Percentiles rank a stretch among this genome's conserved stretches.
Conservation (phyloP, 2,797 vertebrate species). For the Sphaeramia orbicularis region DNA sequence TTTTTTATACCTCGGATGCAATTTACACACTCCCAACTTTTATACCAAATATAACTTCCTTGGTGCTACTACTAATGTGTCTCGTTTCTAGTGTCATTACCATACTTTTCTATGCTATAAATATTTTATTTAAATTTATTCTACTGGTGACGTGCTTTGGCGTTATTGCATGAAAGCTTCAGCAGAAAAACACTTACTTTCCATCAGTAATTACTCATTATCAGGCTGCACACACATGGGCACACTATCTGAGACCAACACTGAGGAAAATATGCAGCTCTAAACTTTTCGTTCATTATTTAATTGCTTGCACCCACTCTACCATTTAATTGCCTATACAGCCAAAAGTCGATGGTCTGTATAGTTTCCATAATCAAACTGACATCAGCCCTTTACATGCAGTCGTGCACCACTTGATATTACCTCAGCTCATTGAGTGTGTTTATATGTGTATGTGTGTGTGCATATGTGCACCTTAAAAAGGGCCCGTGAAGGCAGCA, state of each 20-base stretch:
- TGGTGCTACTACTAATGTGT: no score
- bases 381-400: constrained; percentile 30
- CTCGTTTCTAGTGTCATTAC: neutral
- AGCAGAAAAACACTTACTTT: constrained; percentile 7
- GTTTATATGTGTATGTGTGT: constrained; percentile 26
- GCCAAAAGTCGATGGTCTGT: constrained; percentile 31
- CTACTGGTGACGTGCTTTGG: neutral
- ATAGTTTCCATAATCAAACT: constrained; percentile 52
- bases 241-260: constrained; percentile 41
- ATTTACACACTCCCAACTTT: no score
- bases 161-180: constrained; percentile 9
- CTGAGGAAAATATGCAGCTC: constrained; percentile 19
- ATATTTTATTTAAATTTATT: constrained; percentile 18
- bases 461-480: constrained; percentile 10
- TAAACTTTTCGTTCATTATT: constrained; percentile 49
- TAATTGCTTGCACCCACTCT: constrained; percentile 65
- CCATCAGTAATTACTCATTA: constrained; percentile 37
- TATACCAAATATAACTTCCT: no score
- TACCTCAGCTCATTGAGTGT: constrained; percentile 19
- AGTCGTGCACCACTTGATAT: constrained; percentile 23
- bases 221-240: constrained; percentile 27
- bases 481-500: neutral
- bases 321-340: constrained; percentile 64
- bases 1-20: no score
- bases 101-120: neutral